These are phyloP conservation scores for Odontomyia ornata DNA, from an alignment of 2,888 invertebrate genomes.

Conservation along the genomic window DNA sequence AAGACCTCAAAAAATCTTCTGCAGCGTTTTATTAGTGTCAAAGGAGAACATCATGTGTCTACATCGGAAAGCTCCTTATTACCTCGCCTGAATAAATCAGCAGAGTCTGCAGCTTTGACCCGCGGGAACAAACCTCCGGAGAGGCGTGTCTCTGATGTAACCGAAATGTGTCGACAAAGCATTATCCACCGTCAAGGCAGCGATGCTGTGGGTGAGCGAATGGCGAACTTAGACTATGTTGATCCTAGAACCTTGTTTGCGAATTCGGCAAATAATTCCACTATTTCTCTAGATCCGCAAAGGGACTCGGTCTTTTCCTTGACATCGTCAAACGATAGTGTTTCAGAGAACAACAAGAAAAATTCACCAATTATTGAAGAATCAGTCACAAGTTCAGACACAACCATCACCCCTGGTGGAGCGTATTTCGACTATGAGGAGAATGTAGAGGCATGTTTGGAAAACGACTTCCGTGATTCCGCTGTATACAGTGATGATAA, in stretches of 20 bases:
- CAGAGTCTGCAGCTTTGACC: conserved; percentile 57
- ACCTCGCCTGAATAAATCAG: conserved; percentile 57
- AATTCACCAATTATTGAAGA: conserved; percentile 29
- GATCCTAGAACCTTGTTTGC: conserved; percentile 77
- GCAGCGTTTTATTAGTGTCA: conserved; percentile 56
- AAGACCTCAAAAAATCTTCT: conserved; percentile 55
- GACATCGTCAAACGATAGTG: conserved; percentile 63
- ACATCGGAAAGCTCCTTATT: conserved; percentile 59
- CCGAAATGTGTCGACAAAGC: conserved; percentile 62
- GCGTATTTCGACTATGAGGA: conserved; percentile 80
- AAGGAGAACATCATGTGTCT: conserved; percentile 55
- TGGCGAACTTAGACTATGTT: conserved; percentile 87
- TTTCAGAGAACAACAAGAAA: conserved; percentile 50
- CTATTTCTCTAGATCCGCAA: conserved; percentile 55
- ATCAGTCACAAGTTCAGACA: neutral
- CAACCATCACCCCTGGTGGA: neutral
- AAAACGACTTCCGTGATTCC: conserved; percentile 79
- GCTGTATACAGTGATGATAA: conserved; percentile 80
- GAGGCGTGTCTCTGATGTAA: conserved; percentile 61
- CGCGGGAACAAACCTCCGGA: conserved; percentile 57
- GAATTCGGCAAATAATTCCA: conserved; percentile 54
- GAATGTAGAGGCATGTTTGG: conserved; percentile 74
- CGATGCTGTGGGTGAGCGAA: conserved; percentile 83
- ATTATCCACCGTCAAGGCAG: conserved; percentile 80
- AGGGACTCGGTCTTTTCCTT: conserved; percentile 63